phyloP scores from a whole-genome alignment of 2,888 invertebrate species.

The Alloscopus bannaensis region DNA sequence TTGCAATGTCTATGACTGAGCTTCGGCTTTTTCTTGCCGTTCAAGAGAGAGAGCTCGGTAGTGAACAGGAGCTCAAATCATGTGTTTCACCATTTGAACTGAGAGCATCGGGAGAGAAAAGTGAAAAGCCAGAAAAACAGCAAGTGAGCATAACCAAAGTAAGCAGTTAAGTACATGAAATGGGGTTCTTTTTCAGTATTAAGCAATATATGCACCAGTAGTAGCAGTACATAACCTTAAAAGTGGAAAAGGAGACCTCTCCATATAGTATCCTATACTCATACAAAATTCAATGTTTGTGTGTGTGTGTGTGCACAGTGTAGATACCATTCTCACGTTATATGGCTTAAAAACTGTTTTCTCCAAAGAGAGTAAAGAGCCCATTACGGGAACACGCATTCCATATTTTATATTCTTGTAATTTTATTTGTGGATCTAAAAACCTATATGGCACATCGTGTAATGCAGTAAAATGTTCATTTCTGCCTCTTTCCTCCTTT shows the following conservation, averaged over 20 bases:
- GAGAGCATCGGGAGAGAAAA: slow-evolving; percentile 17
- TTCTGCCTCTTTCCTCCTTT: slow-evolving; percentile 1
- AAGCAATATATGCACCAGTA: slow-evolving; percentile 30
- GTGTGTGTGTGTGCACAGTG: background rate
- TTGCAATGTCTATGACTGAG: slow-evolving; percentile 46
- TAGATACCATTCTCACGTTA: too few species aligned
- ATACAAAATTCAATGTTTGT: slow-evolving; percentile 1
- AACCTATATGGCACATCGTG: slow-evolving; percentile 51
- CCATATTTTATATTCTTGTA: slow-evolving; percentile 57
- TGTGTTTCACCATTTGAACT: slow-evolving; percentile 36
- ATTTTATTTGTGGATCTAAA: slow-evolving; percentile 58
- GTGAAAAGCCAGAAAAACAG: slow-evolving; percentile 50
- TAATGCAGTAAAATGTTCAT: slow-evolving; percentile 20
- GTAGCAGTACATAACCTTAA: too few species aligned
- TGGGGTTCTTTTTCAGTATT: slow-evolving; percentile 41
- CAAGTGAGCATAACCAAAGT: slow-evolving; percentile 34
- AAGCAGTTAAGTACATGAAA: slow-evolving; percentile 53
- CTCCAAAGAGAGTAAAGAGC: slow-evolving; percentile 34
- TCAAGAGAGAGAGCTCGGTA: slow-evolving; percentile 13
- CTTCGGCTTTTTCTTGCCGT: slow-evolving; percentile 9
- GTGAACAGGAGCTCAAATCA: slow-evolving; percentile 36
- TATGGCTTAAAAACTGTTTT: too few species aligned
- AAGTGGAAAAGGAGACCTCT: too few species aligned
- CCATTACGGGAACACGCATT: slow-evolving; percentile 52
- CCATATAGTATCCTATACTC: too few species aligned